Evolutionary conservation across 2,888 invertebrate species (phyloP), one percentile per base, ranked within the genome.

Genomic region (Nomada fabriciana): DNA sequence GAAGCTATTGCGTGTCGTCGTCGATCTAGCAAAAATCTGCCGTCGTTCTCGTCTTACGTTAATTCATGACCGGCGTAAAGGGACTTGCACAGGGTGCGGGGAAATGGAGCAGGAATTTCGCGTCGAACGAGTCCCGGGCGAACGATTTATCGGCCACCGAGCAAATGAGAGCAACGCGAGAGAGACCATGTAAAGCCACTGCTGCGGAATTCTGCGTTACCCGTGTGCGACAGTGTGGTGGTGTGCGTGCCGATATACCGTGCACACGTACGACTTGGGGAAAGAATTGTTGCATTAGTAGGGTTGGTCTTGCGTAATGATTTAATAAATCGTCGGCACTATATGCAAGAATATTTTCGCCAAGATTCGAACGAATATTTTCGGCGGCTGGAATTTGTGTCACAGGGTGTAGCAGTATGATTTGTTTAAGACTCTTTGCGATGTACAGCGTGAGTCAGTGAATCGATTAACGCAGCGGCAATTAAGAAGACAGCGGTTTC

Each of bases 51-150:
- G 76, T 68, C 74, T 61, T 42, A n/a, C 74, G 77, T 75, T 78
- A 78, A 78, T 78, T 74, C 77, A 78, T 25, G 67, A 61, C 50
- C 60, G 60, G 43, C 60, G 64, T 25, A 47, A 60, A 71, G 78
- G 78, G 78, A 77, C 65, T 80, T 78, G 59, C 36, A 29, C 52
- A 47, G 36, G 64, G 42, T 7, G 23, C 50, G 47, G 36, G 52
- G 78, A 78, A 71, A 61, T 55, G 25, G 72, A 20, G 60, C 71
- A 60, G 71, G 79, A 78, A 80, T 80, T 80, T 55, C 75, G 65
- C 65, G 72, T 80, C 79, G 79, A 78, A 80, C 72, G 79, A 72
- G 71, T 67, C 80, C 80, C 80, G 60, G 80, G 72, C 79, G 80
- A 72, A 57, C 72, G 80, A 80, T 80, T 78, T 80, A 80, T 80